Evolutionary conservation across 2,888 invertebrate species (phyloP).

Genomic region (Papilio protenor): DNA sequence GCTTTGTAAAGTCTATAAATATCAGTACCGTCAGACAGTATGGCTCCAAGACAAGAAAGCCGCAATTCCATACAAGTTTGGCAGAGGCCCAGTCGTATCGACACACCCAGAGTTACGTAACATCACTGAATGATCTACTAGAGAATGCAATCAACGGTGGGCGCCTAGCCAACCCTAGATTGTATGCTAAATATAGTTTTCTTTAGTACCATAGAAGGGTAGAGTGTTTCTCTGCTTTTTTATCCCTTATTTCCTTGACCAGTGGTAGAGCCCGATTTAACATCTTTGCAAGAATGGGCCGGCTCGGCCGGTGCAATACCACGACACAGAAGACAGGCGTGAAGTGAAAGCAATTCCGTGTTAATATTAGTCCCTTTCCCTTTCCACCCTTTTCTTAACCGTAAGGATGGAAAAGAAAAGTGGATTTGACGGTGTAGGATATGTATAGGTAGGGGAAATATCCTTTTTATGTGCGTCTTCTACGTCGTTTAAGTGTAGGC

Average conservation of each 20-base stretch:
- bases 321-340: no score
- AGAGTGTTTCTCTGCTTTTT: not conserved
- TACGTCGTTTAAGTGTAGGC: no score
- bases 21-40: conserved; percentile 27
- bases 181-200: not conserved
- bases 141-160: conserved; percentile 36
- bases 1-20: conserved; percentile 10
- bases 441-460: no score
- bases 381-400: no score
- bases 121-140: conserved; percentile 46
- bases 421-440: no score
- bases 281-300: no score
- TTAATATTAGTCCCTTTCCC: no score
- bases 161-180: conserved; percentile 17
- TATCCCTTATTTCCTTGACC: not conserved
- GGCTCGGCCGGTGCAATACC: no score
- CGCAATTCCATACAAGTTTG: conserved; percentile 35
- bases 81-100: conserved; percentile 32
- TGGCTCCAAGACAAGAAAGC: conserved; percentile 30
- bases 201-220: conserved; percentile 33
- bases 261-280: no score
- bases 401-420: no score
- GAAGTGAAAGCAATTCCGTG: no score
- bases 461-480: no score
- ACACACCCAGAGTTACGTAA: conserved; percentile 42